A percentile compares a stretch with the other conserved stretches of the same genome.
Conservation (phyloP, 2,888 invertebrate genomes). For the Cartodere bifasciata region DNA sequence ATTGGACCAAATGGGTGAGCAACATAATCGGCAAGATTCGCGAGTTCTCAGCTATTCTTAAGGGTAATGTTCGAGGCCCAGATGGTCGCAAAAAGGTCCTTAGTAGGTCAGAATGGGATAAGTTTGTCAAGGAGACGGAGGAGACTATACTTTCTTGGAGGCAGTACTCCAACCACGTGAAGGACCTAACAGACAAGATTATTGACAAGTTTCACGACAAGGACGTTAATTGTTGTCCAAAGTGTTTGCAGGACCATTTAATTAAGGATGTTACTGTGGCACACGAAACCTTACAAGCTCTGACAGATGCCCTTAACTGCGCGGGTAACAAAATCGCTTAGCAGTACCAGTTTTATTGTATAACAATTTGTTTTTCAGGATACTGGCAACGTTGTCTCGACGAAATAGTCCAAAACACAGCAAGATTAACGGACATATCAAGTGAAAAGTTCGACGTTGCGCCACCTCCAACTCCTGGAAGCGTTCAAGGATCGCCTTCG, state of each 20-base stretch:
- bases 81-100: constrained; percentile 20
- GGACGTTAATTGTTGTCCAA: constrained; percentile 28
- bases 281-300: constrained; percentile 26
- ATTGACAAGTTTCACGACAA: constrained; percentile 26
- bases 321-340: constrained; percentile 15
- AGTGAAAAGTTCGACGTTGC: no score
- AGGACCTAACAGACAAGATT: constrained; percentile 27
- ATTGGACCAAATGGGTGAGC: constrained; percentile 30
- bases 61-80: constrained; percentile 20
- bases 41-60: constrained; percentile 24
- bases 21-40: constrained; percentile 25
- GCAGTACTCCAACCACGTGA: constrained; percentile 28
- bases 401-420: constrained; percentile 24
- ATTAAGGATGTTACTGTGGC: constrained; percentile 27
- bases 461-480: no score
- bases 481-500: no score
- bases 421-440: no score
- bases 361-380: constrained; percentile 6
- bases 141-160: constrained; percentile 26
- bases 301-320: constrained; percentile 29
- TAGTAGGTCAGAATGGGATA: constrained; percentile 25
- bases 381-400: constrained; percentile 30
- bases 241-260: constrained; percentile 28
- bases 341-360: background rate
- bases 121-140: constrained; percentile 25